A percentile compares a stretch with the other conserved stretches of the same genome.
Evolutionary conservation across 2,797 vertebrate species (phyloP).

Genomic region (Sebastes steindachneri): DNA sequence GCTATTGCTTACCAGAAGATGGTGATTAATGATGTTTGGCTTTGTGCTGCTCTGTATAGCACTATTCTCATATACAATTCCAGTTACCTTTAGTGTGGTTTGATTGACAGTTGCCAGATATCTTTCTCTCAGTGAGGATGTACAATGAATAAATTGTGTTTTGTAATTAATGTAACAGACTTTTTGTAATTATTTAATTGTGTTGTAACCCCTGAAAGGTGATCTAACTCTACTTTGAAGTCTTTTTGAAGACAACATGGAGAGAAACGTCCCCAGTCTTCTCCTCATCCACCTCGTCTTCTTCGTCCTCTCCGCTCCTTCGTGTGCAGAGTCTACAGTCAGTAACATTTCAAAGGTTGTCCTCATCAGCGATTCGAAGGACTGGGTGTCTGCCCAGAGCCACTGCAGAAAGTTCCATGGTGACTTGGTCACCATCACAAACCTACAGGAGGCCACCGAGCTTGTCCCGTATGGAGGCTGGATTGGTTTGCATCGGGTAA

Average conservation of each 20-base stretch:
- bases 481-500: not conserved
- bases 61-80: not conserved
- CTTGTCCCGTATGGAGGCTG: not conserved
- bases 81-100: not conserved
- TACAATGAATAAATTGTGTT: not conserved
- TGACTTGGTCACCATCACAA: not conserved
- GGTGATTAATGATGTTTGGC: not conserved
- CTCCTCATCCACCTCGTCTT: not conserved
- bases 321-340: fast-evolving
- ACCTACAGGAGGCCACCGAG: fast-evolving
- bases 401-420: fast-evolving
- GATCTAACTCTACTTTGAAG: not conserved
- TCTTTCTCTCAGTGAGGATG: not conserved
- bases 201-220: not conserved
- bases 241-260: not conserved
- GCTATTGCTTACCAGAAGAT: not conserved
- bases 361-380: fast-evolving
- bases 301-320: not conserved
- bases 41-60: not conserved
- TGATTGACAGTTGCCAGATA: not conserved
- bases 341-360: not conserved
- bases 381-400: fast-evolving
- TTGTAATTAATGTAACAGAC: not conserved
- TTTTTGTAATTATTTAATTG: not conserved
- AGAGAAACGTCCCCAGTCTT: not conserved